These are phyloP conservation scores for Cettia cetti DNA, from an alignment of 2,113 vertebrate species.

Conservation along the genomic window DNA sequence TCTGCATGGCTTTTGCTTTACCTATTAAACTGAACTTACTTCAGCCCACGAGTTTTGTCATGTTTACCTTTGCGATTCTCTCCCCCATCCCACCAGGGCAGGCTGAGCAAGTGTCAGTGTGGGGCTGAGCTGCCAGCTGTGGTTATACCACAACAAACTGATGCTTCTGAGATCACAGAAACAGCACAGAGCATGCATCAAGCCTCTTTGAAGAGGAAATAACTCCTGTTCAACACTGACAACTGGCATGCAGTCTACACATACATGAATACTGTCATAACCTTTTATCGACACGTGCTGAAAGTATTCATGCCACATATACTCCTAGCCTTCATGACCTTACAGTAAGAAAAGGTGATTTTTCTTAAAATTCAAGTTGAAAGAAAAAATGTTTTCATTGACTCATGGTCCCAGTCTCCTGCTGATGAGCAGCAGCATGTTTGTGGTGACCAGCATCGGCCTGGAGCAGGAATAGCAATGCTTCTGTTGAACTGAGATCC, in stretches of 20 bases:
- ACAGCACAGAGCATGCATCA: rapidly evolving
- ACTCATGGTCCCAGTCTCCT: neutral
- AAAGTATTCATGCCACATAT: neutral
- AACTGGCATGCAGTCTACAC: neutral
- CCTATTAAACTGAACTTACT: neutral
- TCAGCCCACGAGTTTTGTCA: neutral
- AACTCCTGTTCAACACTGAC: neutral
- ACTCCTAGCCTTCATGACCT: neutral
- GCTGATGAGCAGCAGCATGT: neutral
- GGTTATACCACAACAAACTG: neutral
- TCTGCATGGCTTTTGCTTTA: neutral
- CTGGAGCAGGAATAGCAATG: rapidly evolving
- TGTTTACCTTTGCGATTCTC: rapidly evolving
- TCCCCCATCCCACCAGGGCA: too few relatives aligned
- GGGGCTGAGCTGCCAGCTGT: neutral
- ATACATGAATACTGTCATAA: neutral
- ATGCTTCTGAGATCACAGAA: neutral
- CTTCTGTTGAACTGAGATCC: neutral
- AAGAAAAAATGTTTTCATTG: neutral
- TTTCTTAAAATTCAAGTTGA: neutral
- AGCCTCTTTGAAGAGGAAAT: neutral
- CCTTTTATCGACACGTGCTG: neutral
- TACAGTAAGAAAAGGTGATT: neutral
- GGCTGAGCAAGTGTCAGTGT: neutral
- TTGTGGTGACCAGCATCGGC: neutral